These are phyloP conservation scores for Lagria hirta DNA, from an alignment of 2,888 invertebrate genomes.

Conservation along the genomic window DNA sequence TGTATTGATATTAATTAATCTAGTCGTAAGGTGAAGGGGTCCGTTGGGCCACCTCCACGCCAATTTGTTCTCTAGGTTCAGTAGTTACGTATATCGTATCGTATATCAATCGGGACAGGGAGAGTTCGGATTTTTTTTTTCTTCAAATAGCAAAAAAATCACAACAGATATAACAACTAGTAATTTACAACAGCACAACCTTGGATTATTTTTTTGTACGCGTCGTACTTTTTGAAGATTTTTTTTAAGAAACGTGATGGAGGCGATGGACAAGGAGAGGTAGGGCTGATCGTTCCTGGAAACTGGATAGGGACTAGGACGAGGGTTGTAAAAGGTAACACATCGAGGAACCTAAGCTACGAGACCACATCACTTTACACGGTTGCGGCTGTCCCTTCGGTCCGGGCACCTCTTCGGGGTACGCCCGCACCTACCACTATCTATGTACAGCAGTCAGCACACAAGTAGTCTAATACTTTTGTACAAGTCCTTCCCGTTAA, in stretches of 20 bases:
- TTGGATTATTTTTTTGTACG: conserved; percentile 53
- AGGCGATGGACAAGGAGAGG: conserved; percentile 32
- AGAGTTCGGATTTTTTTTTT: conserved; percentile 41
- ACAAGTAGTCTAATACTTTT: conserved; percentile 52
- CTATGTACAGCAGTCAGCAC: conserved; percentile 51
- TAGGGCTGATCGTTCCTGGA: conserved; percentile 38
- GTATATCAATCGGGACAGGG: conserved; percentile 45
- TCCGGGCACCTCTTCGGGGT: conserved; percentile 46
- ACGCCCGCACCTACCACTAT: conserved; percentile 45
- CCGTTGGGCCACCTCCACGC: conserved; percentile 17
- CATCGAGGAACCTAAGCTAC: conserved; percentile 59
- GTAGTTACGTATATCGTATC: conserved; percentile 56
- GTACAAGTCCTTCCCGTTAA: conserved; percentile 53
- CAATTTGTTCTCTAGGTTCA: conserved; percentile 45
- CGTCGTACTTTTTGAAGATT: conserved; percentile 44
- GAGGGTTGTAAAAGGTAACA: conserved; percentile 60
- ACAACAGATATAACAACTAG: conserved; percentile 57
- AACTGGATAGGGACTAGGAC: conserved; percentile 58
- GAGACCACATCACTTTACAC: conserved; percentile 54
- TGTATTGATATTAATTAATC: conserved; percentile 48
- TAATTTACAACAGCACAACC: conserved; percentile 58
- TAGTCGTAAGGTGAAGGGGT: conserved; percentile 35
- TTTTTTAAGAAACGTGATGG: conserved; percentile 43
- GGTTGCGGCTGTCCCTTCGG: conserved; percentile 45
- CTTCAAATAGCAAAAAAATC: conserved; percentile 54